Base-by-base conservation (phyloP, 2,888 invertebrate species). In the Sphecodes monilicornis region DNA sequence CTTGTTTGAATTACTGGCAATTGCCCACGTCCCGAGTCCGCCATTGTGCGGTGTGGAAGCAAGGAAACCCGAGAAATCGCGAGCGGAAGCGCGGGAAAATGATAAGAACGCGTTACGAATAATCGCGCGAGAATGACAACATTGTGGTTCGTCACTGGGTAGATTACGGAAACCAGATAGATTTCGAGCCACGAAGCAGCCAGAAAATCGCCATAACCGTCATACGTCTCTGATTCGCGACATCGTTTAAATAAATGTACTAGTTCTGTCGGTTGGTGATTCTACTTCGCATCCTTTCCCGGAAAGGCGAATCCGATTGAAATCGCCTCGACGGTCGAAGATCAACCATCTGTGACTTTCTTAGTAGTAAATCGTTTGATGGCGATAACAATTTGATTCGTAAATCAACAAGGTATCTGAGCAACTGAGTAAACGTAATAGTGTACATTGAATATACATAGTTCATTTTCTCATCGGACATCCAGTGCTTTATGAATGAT, bases 61-160 rank as follows among this genome's bases (percentile, higher is more conserved):
- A 22, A 68, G 73, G 69, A 66, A 78, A 54, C 50, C 18, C 72
- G 73, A 74, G 73, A 50, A 85, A 85, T 85, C 68, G 41, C 71
- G 57, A 46, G 41, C 82, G 82, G 86, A 86, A 82, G 64, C 76
- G 26, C 46, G 73, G 78, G 41, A 78, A 78, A 85, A 81, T 29
- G 86, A 85, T 81, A 81, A 80, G 68, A n/a, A 77, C 71, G 74
- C 70, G 54, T 78, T 18, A 50, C 26, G 75, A 71, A 66, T 78
- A 39, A 71, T 75, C 75, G 64, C 57, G 54, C 60, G 36, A 22
- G 57, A 22, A 76, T 71, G 64, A 66, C 77, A 64, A 68, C 68
- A 76, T 76, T 57, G 57, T 64, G 41, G 43, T 1, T 41, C n/a
- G n/a, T 22, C 29, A 50, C 46, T 32, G 39, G 18, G 26, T 13